phyloP scores from a whole-genome alignment of 1,140 invertebrate species.

The Colletes gigas region DNA sequence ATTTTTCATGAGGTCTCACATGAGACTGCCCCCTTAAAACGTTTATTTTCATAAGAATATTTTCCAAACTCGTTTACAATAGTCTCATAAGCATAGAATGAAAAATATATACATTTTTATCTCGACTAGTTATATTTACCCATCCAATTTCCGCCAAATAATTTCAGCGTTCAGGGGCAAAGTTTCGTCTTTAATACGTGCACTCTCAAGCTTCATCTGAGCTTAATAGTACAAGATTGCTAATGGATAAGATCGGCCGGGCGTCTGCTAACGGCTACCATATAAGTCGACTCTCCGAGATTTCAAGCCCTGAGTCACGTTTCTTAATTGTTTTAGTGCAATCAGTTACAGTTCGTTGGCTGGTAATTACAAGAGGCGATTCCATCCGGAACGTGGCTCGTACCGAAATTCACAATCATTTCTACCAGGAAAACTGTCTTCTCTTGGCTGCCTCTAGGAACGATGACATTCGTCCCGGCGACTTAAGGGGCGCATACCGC shows the following conservation, averaged over 20 bases:
- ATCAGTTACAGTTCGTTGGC: constrained; percentile 60
- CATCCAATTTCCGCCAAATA: background rate
- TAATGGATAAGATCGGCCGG: constrained; percentile 31
- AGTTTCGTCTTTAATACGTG: background rate
- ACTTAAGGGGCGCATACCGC: background rate
- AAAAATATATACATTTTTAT: no score
- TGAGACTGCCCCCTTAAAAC: no score
- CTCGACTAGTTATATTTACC: background rate
- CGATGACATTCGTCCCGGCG: constrained; percentile 26
- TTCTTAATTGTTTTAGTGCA: constrained; percentile 59
- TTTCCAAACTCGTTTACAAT: no score
- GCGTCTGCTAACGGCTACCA: constrained; percentile 23
- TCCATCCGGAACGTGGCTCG: background rate
- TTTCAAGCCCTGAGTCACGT: constrained; percentile 54
- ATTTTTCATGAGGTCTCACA: no score
- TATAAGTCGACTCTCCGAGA: constrained; percentile 31
- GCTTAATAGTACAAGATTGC: constrained; percentile 53
- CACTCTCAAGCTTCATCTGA: constrained; percentile 1
- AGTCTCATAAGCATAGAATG: no score
- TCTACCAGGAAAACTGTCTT: constrained; percentile 24
- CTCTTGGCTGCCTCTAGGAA: constrained; percentile 17
- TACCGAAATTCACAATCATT: constrained; percentile 8
- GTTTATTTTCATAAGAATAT: no score
- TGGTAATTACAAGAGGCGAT: constrained; percentile 45
- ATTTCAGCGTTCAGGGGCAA: background rate